Evolutionary conservation across 2,113 vertebrate genomes (phyloP).

Genomic region (Notothenia coriiceps): DNA sequence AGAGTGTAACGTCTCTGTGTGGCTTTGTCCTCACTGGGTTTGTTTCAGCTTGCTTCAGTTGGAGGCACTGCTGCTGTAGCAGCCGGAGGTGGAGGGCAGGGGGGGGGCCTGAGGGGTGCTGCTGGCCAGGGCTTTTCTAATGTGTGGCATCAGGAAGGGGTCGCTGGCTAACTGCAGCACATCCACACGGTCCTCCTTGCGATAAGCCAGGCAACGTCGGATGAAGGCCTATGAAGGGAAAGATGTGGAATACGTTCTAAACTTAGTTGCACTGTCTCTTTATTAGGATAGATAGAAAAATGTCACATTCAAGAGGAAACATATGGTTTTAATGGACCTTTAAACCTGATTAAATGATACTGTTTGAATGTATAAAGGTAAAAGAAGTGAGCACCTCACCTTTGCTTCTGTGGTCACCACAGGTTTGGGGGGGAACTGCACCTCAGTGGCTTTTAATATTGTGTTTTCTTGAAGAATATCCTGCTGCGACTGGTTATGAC

Average conservation of each 20-base stretch:
- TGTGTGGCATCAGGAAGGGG: conserved; percentile 93
- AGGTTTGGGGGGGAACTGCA: conserved; percentile 96
- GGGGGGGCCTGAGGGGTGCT: conserved; percentile 85
- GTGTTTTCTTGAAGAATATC: conserved; percentile 97
- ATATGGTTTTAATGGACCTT: background rate
- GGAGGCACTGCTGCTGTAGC: conserved; percentile 92
- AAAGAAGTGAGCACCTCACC: conserved; percentile 73
- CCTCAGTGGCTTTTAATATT: conserved; percentile 96
- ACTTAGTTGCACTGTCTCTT: background rate
- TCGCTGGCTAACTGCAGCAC: conserved; percentile 94
- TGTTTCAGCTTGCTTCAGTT: conserved; percentile 83
- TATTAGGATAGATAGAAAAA: background rate
- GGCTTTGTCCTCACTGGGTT: conserved; percentile 26
- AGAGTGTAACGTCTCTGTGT: conserved; percentile 28
- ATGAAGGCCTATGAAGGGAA: conserved; percentile 89
- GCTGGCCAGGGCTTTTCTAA: conserved; percentile 91
- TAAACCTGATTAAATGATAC: background rate
- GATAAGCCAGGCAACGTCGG: conserved; percentile 93
- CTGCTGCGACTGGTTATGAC: conserved; percentile 97
- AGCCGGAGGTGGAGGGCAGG: conserved; percentile 90
- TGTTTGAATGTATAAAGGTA: background rate
- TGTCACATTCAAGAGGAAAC: background rate
- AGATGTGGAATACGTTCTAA: background rate
- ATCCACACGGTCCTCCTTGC: conserved; percentile 94
- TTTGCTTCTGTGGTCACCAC: conserved; percentile 95